Conservation (phyloP, 2,113 vertebrate genomes). For the Callocephalon fimbriatum region DNA sequence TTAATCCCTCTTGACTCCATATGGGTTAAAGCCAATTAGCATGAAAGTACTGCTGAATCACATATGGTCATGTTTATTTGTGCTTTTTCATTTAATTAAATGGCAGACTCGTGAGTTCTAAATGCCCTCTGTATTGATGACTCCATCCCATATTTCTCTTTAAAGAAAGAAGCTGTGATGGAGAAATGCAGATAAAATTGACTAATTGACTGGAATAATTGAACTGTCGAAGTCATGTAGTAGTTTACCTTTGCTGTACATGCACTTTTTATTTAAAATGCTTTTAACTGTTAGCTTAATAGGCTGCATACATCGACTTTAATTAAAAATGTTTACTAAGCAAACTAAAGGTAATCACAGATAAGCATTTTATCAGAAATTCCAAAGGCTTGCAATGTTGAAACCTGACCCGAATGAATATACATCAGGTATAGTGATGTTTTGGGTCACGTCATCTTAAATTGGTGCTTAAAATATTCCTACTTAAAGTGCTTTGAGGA, state of each 20-base stretch:
- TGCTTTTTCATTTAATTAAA: constrained; percentile 92
- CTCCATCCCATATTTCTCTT: constrained; percentile 84
- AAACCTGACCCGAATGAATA: neutral
- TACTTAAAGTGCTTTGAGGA: neutral
- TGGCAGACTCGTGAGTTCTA: constrained; percentile 83
- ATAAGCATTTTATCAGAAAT: constrained; percentile 48
- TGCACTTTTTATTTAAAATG: constrained; percentile 79
- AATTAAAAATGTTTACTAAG: constrained; percentile 69
- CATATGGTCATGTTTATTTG: constrained; percentile 89
- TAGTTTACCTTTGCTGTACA: constrained; percentile 83
- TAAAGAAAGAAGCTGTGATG: constrained; percentile 88
- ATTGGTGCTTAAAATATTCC: neutral
- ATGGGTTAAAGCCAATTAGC: constrained; percentile 86
- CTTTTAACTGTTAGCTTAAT: constrained; percentile 80
- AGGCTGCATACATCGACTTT: constrained; percentile 79
- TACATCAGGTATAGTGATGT: neutral
- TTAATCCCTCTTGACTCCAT: constrained; percentile 77
- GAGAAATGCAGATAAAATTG: constrained; percentile 86
- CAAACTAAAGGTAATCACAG: constrained; percentile 41
- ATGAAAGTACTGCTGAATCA: constrained; percentile 84
- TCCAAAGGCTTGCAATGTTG: neutral
- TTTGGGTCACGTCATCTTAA: neutral
- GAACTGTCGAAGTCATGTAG: constrained; percentile 72
- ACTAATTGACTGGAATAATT: constrained; percentile 82
- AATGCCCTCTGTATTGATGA: constrained; percentile 88